Base-by-base conservation (phyloP, 2,797 vertebrate species). In the Cirrhinus molitorella region DNA sequence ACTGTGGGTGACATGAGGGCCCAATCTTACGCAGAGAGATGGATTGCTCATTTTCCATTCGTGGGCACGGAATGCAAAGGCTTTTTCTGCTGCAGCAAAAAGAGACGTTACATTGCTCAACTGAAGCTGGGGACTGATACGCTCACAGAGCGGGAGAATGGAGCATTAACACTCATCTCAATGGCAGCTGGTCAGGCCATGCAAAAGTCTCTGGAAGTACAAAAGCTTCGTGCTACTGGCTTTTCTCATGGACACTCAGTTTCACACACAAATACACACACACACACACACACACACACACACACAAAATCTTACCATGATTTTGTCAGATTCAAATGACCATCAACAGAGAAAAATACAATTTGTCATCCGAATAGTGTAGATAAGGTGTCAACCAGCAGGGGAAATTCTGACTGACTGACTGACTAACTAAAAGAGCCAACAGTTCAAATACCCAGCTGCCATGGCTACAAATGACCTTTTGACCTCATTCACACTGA, bases 1-100 rank as follows among this genome's bases (percentile, higher is more conserved):
- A 78, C 71, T 59, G 85, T 79, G 85, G 80, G 76, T 86, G 85
- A 83, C 85, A 85, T 17, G 45, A 86, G 79, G 83, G 55, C 83
- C 61, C 31, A 55, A n/a, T 75, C 63, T 80, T 61, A 84, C 55
- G 53, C 21, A 6, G 23, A 82, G 81, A 87, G 49, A 61, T 67
- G 47, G 75, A 85, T 84, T 83, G 87, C 81, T 85, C 81, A 71
- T 75, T 85, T 86, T 67, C 67, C 55, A 67, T 81, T 55, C 25
- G 73, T 81, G 81, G 63, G 79, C 83, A 81, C 37, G 68, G 59
- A 73, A 83, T 81, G 49, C 21, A 67, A 57, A 70, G 57, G 40
- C 49, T 80, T 81, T 86, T 89, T 80, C 71, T 83, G 75, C 53
- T 68, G 68, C 57, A 43, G 67, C 8, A n/a, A 34, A 85, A 75